Evolutionary conservation across 2,888 invertebrate species (phyloP).

Genomic region (Polia nebulosa): DNA sequence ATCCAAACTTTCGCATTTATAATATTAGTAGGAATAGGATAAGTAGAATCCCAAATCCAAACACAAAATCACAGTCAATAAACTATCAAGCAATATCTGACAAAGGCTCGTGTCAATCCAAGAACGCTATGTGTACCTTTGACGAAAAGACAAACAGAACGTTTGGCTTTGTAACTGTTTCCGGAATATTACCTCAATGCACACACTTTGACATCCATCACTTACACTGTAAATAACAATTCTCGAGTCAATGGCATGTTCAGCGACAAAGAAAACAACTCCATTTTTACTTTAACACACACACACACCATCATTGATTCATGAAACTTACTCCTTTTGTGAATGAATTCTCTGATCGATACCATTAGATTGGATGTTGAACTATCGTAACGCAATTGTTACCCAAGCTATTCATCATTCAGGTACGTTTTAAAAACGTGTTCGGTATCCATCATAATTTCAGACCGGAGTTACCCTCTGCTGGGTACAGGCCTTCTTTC

Average conservation of each 20-base stretch:
- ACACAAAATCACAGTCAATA: constrained; percentile 9
- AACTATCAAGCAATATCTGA: constrained; percentile 25
- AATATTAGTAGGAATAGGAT: too few relatives aligned
- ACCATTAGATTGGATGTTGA: constrained; percentile 21
- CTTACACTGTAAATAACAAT: constrained; percentile 25
- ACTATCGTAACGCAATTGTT: background rate
- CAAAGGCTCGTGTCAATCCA: constrained; percentile 22
- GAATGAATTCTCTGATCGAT: constrained; percentile 49
- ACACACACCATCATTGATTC: constrained; percentile 34
- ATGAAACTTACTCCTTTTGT: constrained; percentile 20
- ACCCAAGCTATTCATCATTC: background rate
- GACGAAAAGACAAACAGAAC: constrained; percentile 33
- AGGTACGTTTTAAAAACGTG: constrained; percentile 12
- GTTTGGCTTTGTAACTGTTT: constrained; percentile 33
- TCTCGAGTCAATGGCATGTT: constrained; percentile 27
- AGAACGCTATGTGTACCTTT: constrained; percentile 19
- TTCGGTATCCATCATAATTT: background rate
- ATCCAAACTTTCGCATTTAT: too few relatives aligned
- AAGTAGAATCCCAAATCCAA: constrained; percentile 7
- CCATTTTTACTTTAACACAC: constrained; percentile 30
- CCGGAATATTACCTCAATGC: constrained; percentile 28
- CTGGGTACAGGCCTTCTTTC: background rate
- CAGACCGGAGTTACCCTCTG: background rate
- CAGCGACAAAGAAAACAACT: constrained; percentile 23
- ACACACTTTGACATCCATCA: constrained; percentile 35